phyloP scores from a whole-genome alignment of 2,888 invertebrate genomes.

The Micropterix aruncella region DNA sequence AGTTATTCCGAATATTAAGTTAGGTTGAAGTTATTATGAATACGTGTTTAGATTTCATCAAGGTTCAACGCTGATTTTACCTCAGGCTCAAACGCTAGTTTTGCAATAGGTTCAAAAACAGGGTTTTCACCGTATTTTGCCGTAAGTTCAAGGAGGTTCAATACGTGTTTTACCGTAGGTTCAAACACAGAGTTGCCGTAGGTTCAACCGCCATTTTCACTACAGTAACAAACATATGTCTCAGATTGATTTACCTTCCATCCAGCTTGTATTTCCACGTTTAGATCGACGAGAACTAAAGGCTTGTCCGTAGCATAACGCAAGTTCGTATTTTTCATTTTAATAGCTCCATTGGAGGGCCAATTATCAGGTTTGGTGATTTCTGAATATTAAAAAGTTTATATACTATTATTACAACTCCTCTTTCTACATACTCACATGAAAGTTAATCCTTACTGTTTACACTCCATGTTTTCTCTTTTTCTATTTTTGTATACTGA shows the following conservation, averaged over 20 bases:
- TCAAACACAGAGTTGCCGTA: neutral
- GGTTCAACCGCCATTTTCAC: neutral
- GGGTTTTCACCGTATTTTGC: no score
- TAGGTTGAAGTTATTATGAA: no score
- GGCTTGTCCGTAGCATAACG: neutral
- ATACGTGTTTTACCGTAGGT: no score
- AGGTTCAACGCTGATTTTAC: no score
- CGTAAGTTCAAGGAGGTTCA: no score
- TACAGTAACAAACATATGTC: neutral
- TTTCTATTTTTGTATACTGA: neutral
- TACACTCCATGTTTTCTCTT: neutral
- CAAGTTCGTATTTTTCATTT: neutral
- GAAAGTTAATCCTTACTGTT: neutral
- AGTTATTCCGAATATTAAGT: no score
- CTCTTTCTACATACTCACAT: no score
- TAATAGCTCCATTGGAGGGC: neutral
- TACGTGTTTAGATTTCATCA: no score
- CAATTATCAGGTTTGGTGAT: neutral
- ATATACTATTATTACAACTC: no score
- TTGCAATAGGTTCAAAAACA: neutral
- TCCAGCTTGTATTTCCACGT: conserved; percentile 36
- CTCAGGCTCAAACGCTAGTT: neutral
- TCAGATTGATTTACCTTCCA: conserved; percentile 26
- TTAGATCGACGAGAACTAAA: conserved; percentile 47
- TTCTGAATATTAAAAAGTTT: no score